Evolutionary conservation across 1,140 invertebrate species (phyloP).

Genomic region (Drosophila bipectinata): DNA sequence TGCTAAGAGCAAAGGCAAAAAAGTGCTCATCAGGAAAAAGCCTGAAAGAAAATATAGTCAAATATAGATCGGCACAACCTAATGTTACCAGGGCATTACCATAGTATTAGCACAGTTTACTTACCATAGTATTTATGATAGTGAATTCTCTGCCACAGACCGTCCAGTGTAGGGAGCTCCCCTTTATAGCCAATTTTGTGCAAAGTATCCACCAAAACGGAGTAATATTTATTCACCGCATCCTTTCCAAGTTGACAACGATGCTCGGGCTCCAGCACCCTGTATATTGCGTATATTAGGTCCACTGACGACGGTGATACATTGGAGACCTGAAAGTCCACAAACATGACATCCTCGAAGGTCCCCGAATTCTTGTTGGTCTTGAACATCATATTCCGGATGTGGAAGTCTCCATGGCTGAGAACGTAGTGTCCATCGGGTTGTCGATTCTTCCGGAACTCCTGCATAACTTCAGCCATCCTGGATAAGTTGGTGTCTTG

Average conservation of each 20-base stretch:
- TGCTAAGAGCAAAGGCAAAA: slow-evolving; percentile 36
- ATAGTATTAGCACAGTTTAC: background rate
- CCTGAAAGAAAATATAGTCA: slow-evolving; percentile 14
- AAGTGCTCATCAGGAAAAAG: slow-evolving; percentile 42
- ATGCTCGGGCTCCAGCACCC: slow-evolving; percentile 44
- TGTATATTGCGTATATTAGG: slow-evolving; percentile 57
- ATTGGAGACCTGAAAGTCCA: slow-evolving; percentile 68
- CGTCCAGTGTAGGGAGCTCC: slow-evolving; percentile 31
- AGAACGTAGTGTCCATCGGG: slow-evolving; percentile 49
- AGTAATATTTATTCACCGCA: slow-evolving; percentile 53
- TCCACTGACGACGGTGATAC: slow-evolving; percentile 50
- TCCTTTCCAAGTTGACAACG: slow-evolving; percentile 40
- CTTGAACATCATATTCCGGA: slow-evolving; percentile 64
- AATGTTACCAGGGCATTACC: no score
- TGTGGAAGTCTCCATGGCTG: slow-evolving; percentile 69
- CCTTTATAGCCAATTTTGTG: slow-evolving; percentile 52
- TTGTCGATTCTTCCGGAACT: slow-evolving; percentile 35
- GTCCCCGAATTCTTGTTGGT: slow-evolving; percentile 14
- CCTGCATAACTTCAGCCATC: slow-evolving; percentile 6
- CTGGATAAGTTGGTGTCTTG: slow-evolving; percentile 1
- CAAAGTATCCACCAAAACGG: slow-evolving; percentile 42
- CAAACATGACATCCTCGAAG: slow-evolving; percentile 54
- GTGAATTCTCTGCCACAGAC: slow-evolving; percentile 43
- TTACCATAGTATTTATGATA: slow-evolving; percentile 49
- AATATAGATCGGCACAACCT: background rate